Conservation (phyloP, 2,888 invertebrate species). For the Catocala nupta region DNA sequence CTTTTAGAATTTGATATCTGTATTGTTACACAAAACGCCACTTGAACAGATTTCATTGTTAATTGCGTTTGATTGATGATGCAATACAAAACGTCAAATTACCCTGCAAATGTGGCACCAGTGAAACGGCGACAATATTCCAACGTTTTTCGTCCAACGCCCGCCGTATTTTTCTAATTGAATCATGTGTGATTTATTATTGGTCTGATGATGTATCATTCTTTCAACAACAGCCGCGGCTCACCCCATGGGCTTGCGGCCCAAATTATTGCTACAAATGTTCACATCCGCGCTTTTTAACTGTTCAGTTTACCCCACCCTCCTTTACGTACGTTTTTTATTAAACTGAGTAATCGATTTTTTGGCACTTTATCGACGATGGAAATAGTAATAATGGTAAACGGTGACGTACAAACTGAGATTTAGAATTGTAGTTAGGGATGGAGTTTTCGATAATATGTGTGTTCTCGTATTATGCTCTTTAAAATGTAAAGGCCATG, state of each 20-base stretch:
- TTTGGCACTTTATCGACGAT: conserved; percentile 64
- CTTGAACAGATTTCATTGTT: conserved; percentile 63
- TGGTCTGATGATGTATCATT: conserved; percentile 87
- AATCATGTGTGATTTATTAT: conserved; percentile 87
- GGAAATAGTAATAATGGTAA: conserved; percentile 54
- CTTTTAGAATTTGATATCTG: conserved; percentile 29
- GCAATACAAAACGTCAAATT: conserved; percentile 83
- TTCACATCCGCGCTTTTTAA: conserved; percentile 82
- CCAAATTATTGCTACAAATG: conserved; percentile 85
- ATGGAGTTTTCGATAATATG: background rate
- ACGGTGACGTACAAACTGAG: conserved; percentile 41
- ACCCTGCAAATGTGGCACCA: conserved; percentile 73
- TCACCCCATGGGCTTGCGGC: conserved; percentile 81
- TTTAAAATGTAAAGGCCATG: background rate
- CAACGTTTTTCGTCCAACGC: conserved; percentile 69
- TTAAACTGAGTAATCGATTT: conserved; percentile 78
- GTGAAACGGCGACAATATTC: conserved; percentile 73
- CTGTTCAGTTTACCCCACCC: conserved; percentile 66
- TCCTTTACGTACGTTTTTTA: conserved; percentile 76
- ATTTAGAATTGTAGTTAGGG: conserved; percentile 13
- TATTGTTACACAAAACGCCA: conserved; percentile 35
- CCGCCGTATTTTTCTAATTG: conserved; percentile 85
- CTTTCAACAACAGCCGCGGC: conserved; percentile 85
- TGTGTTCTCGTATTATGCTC: background rate
- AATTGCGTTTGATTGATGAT: conserved; percentile 83